Evolutionary conservation across 2,888 invertebrate genomes (phyloP).

Genomic region (Leptothorax acervorum): DNA sequence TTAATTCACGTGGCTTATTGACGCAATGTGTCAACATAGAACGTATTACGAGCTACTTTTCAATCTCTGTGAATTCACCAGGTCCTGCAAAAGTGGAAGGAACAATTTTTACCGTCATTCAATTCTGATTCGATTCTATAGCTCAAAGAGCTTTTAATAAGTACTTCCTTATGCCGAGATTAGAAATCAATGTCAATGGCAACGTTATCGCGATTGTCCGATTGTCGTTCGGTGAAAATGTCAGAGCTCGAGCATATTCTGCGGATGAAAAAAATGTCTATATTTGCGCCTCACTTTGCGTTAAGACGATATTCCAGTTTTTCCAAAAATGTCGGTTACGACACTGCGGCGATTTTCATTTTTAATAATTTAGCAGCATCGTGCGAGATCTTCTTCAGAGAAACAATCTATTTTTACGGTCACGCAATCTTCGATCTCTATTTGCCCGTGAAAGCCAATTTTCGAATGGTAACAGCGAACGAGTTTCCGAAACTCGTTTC

Average conservation of each 20-base stretch:
- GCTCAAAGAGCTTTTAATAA: not conserved
- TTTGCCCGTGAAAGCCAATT: not conserved
- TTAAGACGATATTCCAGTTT: too few species aligned
- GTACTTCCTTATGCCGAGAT: not conserved
- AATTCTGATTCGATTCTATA: not conserved
- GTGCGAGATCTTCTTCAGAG: not conserved
- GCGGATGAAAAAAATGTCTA: not conserved
- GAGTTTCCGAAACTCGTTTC: not conserved
- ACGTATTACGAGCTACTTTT: not conserved
- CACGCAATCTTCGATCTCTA: not conserved
- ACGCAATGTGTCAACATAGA: not conserved
- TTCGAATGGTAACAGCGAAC: not conserved
- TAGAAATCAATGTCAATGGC: not conserved
- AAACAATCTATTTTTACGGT: not conserved
- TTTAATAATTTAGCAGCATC: constrained; percentile 11
- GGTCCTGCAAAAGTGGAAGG: not conserved
- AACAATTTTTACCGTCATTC: not conserved
- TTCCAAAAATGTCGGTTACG: too few species aligned
- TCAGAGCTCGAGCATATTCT: not conserved
- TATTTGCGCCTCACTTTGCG: not conserved
- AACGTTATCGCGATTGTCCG: not conserved
- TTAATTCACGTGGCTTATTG: constrained; percentile 12
- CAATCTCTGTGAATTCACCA: constrained; percentile 11
- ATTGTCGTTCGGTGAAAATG: not conserved
- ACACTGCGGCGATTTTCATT: not conserved